phyloP scores from a whole-genome alignment of 2,797 vertebrate genomes.

The Syngnathus acus region DNA sequence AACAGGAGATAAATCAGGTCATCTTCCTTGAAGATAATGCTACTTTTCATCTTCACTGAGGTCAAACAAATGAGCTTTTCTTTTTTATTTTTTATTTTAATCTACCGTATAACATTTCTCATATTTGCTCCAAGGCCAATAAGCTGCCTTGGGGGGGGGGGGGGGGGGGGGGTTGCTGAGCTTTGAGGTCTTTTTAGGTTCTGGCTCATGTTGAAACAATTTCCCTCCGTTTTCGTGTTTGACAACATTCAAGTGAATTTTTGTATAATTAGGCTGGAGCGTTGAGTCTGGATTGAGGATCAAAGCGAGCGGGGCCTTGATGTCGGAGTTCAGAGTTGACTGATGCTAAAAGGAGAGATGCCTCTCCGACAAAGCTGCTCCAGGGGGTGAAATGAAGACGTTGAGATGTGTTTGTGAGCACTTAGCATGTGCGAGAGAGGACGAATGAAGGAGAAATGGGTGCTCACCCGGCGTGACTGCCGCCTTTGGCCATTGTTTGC shows the following conservation, averaged over 20 bases:
- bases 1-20: not conserved
- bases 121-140: constrained; percentile 20
- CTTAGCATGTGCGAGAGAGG: constrained; percentile 9
- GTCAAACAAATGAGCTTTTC: not conserved
- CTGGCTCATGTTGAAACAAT: constrained; percentile 22
- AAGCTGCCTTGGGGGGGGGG: constrained; percentile 5
- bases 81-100: not conserved
- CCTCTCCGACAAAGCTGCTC: constrained; percentile 9
- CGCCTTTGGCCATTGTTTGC: constrained; percentile 48
- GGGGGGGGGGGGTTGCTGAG: not conserved
- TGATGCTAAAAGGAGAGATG: constrained; percentile 19
- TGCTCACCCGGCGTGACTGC: constrained; percentile 54
- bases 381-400: constrained; percentile 35
- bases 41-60: not conserved
- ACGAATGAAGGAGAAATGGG: constrained; percentile 40
- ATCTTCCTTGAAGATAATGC: not conserved
- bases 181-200: constrained; percentile 30
- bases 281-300: constrained; percentile 22
- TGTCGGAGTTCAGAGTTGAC: constrained; percentile 23
- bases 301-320: constrained; percentile 23
- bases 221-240: not conserved
- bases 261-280: constrained; percentile 32
- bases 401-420: constrained; percentile 34
- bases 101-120: not conserved
- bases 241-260: constrained; percentile 16